A percentile compares a stretch with the other conserved stretches of the same genome.
Evolutionary conservation across 2,113 vertebrate genomes (phyloP).

Genomic region (Albula glossodonta): DNA sequence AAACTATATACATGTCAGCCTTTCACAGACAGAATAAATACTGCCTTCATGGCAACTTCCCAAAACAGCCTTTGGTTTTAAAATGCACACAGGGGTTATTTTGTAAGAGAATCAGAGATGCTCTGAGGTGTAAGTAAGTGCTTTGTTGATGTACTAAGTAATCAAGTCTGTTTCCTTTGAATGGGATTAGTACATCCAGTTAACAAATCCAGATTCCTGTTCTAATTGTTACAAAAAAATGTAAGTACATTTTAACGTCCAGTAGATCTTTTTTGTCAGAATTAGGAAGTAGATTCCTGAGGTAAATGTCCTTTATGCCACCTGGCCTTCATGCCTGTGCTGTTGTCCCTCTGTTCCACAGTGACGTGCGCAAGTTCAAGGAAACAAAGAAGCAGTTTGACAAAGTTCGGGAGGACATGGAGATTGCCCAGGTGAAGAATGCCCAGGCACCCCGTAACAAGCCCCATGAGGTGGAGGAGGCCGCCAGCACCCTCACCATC

Average conservation of each 20-base stretch:
- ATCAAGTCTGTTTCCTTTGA: neutral
- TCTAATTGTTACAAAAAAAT: too few relatives aligned
- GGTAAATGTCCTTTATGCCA: neutral
- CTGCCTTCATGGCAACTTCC: neutral
- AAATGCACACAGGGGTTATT: neutral
- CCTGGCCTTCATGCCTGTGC: neutral
- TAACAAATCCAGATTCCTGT: too few relatives aligned
- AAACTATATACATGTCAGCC: neutral
- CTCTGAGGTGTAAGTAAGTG: neutral
- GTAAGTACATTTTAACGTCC: too few relatives aligned
- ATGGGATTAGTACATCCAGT: too few relatives aligned
- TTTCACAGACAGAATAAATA: neutral
- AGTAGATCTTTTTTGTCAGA: neutral
- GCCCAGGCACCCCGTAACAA: conserved; percentile 93
- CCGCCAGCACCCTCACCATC: conserved; percentile 80
- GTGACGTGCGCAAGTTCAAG: conserved; percentile 94
- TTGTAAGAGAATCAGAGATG: too few relatives aligned
- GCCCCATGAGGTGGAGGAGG: conserved; percentile 94
- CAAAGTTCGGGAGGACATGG: conserved; percentile 90
- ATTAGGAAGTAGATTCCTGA: neutral
- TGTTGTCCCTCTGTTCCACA: conserved; percentile 49
- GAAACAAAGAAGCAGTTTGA: conserved; percentile 98
- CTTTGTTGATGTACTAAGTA: neutral
- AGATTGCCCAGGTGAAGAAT: conserved; percentile 92
- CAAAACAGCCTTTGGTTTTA: neutral